Base-by-base conservation (phyloP, 2,113 vertebrate species). In the Martes martes region DNA sequence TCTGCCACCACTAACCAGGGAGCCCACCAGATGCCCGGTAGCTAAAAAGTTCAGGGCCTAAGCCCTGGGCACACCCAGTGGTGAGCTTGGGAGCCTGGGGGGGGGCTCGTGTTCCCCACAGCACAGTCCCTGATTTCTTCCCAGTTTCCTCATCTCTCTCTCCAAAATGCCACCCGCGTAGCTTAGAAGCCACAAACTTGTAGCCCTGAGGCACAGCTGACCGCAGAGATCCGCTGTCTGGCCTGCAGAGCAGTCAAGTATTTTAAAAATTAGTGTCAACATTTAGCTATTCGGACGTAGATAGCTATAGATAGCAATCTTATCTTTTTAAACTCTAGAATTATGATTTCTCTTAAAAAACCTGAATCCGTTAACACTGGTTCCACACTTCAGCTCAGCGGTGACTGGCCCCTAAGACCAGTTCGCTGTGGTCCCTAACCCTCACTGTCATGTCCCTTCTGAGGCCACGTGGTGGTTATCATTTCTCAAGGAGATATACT, bases 291-390 rank as follows among this genome's bases (percentile, higher is more conserved):
- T 82, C 47, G 47, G 57, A 89, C 50, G 15, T 18, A 18, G 16
- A 55, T 55, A 55, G 15, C 52, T 18, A 55, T 55, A 55, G 16
- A 55, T 18, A 55, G 52, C 52, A 33, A 6, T 76, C 18, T 3
- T 83, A 33, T 91, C 23, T 80, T 52, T 67, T 67, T 57, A 15
- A 74, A 92, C 42, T 10, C 8, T 55, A 47, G 42, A 89, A 63
- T 94, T 52, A 50, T 23, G 13, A 45, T 84, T 89, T 91, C 33
- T 96, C n/a, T 63, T 63, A 65, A 87, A 96, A 92, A 89, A 11
- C 24, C 16, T 33, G 45, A 74, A 71, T 86, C 50, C 74, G 18
- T 92, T 76, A 85, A 96, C 26, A 52, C 42, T 82, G 24, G 52
- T 71, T 45, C 73, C 31, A 47, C 55, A 24, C 74, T 63, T 24